Evolutionary conservation across 2,888 invertebrate species (phyloP), one percentile per base, ranked within the genome.

Genomic region (Arrhopalites spinosus): DNA sequence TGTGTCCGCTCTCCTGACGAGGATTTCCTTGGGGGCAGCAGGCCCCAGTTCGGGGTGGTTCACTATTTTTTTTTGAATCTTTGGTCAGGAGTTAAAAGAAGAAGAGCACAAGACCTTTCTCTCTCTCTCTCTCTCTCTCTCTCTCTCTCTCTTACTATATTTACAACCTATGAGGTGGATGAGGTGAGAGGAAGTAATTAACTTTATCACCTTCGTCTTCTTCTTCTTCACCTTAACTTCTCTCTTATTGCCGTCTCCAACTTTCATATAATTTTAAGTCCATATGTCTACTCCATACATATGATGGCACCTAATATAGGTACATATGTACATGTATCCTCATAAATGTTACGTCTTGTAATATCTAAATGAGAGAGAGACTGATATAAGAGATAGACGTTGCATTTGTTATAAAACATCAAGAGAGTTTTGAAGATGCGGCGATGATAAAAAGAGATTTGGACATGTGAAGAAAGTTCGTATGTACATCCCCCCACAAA

Each of bases 181-280:
- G 77, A 79, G 79, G 77, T 79, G 79, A 78, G 79, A 79, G 79
- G 79, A 79, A 79, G 79, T 79, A 76, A 79, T 79, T 79, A 79
- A 76, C 74, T 76, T 78, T 75, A 77, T 79, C 74, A 78, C 78
- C 74, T 77, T 64, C 59, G 66, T 64, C 64, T 75, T 75, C 74
- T 74, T 59, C 71, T 23, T 36, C 47, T 77, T 71, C 61, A 63
- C 64, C 69, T 66, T 69, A 36, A 36, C 64, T 29, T 20, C 29
- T 67, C 13, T 47, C 50, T 56, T 36, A 61, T 70, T 30, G 23
- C 61, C 20, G 36, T 53, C 47, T 68, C 67, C 47, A 45, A 68
- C 47, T 47, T 45, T 68, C 45, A 43, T 23, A 20, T 25, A n/a
- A n/a, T 13, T 20, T 7, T 11, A 36, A 36, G 5, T 17, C 63